These are phyloP conservation scores for Rhadina sibilatrix DNA, from an alignment of 2,113 vertebrate species.

Conservation along the genomic window DNA sequence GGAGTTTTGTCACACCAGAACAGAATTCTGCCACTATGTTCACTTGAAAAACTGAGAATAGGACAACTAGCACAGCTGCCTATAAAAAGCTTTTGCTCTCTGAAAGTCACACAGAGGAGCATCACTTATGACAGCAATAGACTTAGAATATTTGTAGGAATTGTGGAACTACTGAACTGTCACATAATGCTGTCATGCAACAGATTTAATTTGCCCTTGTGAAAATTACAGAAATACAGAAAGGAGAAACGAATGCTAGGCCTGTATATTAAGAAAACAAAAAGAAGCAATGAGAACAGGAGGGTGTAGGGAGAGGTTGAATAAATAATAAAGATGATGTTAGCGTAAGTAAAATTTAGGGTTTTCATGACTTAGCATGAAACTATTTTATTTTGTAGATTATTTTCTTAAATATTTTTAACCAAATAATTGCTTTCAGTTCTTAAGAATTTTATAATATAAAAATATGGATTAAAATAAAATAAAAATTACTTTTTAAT, in stretches of 20 bases:
- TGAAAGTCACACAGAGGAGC: conserved; percentile 49
- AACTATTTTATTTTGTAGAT: background rate
- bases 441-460: background rate
- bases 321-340: background rate
- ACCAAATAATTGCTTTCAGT: background rate
- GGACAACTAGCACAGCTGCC: conserved; percentile 27
- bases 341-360: background rate
- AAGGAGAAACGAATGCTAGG: background rate
- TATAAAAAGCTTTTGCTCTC: conserved; percentile 36
- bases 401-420: background rate
- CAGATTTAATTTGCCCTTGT: conserved; percentile 42
- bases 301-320: background rate
- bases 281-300: background rate
- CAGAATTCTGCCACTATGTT: background rate
- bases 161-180: conserved; percentile 36
- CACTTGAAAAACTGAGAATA: background rate
- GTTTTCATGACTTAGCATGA: background rate
- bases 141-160: conserved; percentile 33
- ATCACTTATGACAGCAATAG: conserved; percentile 53
- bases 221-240: conserved; percentile 37
- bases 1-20: background rate
- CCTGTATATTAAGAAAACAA: background rate
- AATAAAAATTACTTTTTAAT: background rate
- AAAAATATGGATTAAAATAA: background rate
- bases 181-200: background rate